Evolutionary conservation across 2,888 invertebrate genomes (phyloP).

Genomic region (Ctena decussata): DNA sequence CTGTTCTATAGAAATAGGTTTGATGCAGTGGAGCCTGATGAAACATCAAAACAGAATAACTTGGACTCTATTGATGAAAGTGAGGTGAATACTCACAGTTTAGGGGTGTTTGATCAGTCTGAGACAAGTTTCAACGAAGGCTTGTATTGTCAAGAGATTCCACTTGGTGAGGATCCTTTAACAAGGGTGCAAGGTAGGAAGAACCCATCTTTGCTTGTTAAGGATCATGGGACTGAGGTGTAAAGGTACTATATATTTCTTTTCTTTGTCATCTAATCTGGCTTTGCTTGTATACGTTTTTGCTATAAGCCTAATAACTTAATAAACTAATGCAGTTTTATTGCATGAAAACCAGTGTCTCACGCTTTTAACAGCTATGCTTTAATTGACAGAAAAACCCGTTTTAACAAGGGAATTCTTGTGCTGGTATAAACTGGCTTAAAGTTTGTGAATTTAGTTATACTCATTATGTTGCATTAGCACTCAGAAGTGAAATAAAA

Average conservation of each 20-base stretch:
- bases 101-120: background rate
- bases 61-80: background rate
- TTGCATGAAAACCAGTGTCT: too few relatives aligned
- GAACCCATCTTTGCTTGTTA: background rate
- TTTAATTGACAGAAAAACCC: too few relatives aligned
- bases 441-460: too few relatives aligned
- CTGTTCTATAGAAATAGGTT: background rate
- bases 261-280: background rate
- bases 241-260: background rate
- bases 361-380: too few relatives aligned
- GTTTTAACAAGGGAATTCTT: too few relatives aligned
- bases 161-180: background rate
- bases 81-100: background rate
- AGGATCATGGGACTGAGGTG: conserved; percentile 2
- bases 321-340: too few relatives aligned
- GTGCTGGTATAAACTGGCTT: too few relatives aligned
- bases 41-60: background rate
- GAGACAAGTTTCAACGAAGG: background rate
- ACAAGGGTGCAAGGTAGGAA: background rate
- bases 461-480: too few relatives aligned
- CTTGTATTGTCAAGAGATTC: background rate
- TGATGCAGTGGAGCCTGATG: background rate
- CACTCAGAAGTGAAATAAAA: too few relatives aligned
- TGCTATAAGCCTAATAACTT: too few relatives aligned
- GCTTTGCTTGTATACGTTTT: background rate